Evolutionary conservation across 2,797 vertebrate genomes (phyloP).

Genomic region (Ficedula albicollis): DNA sequence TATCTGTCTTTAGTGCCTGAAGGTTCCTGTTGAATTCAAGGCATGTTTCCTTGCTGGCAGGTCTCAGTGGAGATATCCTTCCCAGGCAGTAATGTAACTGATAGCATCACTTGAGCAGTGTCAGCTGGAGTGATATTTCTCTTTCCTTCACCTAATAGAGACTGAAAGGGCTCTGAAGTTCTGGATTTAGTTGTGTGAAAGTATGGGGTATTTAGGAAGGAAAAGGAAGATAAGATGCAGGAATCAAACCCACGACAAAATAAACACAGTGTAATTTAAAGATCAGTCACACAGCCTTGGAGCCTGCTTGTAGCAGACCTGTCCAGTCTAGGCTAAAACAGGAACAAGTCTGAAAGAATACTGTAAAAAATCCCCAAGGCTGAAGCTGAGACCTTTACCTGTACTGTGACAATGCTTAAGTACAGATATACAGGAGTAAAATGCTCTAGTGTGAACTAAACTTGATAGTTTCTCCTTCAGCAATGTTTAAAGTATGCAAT

Average conservation of each 20-base stretch:
- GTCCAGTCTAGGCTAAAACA: neutral
- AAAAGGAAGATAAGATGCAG: neutral
- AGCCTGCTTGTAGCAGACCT: neutral
- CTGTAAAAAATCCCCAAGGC: neutral
- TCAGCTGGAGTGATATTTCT: neutral
- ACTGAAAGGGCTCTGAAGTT: neutral
- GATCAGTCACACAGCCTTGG: neutral
- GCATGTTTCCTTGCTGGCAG: neutral
- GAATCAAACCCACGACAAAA: neutral
- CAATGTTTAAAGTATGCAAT: neutral
- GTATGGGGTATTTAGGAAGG: neutral
- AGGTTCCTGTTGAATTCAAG: neutral
- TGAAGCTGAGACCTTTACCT: neutral
- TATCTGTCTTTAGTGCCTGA: neutral
- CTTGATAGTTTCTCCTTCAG: neutral
- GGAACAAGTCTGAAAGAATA: neutral
- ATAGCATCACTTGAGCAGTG: neutral
- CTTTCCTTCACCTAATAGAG: neutral
- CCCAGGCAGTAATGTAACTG: neutral
- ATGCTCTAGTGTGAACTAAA: neutral
- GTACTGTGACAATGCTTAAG: neutral
- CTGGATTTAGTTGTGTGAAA: neutral
- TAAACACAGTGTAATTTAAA: neutral
- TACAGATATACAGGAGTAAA: neutral
- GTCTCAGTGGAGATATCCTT: neutral